phyloP scores from a whole-genome alignment of 2,113 vertebrate genomes.

The Ophiodon elongatus region DNA sequence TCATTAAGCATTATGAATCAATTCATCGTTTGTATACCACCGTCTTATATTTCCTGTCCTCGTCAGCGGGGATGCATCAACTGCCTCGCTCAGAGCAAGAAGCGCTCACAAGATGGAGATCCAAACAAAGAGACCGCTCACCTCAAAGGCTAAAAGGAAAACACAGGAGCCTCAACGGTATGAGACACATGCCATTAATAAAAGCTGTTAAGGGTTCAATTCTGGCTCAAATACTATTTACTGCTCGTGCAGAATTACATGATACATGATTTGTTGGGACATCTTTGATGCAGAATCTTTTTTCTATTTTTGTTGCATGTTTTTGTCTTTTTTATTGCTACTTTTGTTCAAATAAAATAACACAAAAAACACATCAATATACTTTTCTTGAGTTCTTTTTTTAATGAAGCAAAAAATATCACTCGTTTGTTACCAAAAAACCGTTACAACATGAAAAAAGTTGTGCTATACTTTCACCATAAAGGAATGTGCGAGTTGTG shows the following conservation, averaged over 20 bases:
- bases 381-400: conserved; percentile 40
- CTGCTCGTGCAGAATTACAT: neutral
- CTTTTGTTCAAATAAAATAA: conserved; percentile 1
- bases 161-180: neutral
- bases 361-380: neutral
- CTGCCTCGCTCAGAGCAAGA: conserved; percentile 13
- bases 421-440: conserved; percentile 71
- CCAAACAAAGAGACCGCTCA: conserved; percentile 8
- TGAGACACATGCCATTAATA: neutral
- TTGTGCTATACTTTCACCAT: conserved; percentile 67
- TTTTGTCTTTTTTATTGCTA: neutral
- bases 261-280: neutral
- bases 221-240: neutral
- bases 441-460: conserved; percentile 66
- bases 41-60: conserved; percentile 17
- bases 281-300: neutral
- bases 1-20: neutral
- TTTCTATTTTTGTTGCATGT: neutral
- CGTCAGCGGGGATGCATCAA: conserved; percentile 56
- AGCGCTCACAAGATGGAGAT: neutral
- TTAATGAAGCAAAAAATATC: conserved; percentile 76
- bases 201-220: neutral
- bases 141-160: conserved; percentile 40
- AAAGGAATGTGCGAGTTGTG: conserved; percentile 51
- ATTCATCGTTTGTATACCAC: neutral